These are phyloP conservation scores for Vulpes vulpes DNA, from an alignment of 2,113 vertebrate genomes.

Conservation along the genomic window DNA sequence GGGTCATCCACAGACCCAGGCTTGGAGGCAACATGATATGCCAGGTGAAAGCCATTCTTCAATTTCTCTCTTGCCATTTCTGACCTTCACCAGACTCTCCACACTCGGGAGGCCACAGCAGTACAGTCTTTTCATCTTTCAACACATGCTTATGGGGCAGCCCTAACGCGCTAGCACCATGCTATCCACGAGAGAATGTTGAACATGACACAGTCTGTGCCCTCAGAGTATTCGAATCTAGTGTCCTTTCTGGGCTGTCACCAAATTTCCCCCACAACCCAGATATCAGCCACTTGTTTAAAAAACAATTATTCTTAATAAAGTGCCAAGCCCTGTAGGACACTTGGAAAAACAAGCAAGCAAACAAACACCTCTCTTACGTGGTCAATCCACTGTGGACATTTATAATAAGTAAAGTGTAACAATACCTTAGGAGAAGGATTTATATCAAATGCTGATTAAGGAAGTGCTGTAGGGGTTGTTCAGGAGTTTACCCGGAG, in stretches of 20 bases:
- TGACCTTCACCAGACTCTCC: not conserved
- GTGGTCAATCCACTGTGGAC: not conserved
- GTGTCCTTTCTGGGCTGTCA: not conserved
- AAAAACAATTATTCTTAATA: not conserved
- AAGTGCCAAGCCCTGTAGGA: not conserved
- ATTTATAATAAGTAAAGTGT: slow-evolving; percentile 14
- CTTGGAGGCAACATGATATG: not conserved
- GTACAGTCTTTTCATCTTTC: not conserved
- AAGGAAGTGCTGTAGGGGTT: not conserved
- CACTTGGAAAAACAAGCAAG: not conserved
- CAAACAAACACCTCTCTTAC: not conserved
- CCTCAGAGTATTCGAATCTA: not conserved
- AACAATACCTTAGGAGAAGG: not conserved
- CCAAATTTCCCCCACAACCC: not conserved
- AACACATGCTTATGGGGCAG: not conserved
- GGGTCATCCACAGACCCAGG: not conserved
- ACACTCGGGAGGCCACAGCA: not conserved
- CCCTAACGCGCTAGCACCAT: not conserved
- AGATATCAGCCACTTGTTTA: not conserved
- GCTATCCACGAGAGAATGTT: not conserved
- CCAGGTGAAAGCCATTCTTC: not conserved
- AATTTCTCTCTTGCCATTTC: not conserved
- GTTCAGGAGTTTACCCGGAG: not conserved
- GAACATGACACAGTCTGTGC: not conserved
- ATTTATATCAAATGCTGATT: not conserved